Base-by-base conservation (phyloP, 2,797 vertebrate species). In the Melanotaenia nigrans region DNA sequence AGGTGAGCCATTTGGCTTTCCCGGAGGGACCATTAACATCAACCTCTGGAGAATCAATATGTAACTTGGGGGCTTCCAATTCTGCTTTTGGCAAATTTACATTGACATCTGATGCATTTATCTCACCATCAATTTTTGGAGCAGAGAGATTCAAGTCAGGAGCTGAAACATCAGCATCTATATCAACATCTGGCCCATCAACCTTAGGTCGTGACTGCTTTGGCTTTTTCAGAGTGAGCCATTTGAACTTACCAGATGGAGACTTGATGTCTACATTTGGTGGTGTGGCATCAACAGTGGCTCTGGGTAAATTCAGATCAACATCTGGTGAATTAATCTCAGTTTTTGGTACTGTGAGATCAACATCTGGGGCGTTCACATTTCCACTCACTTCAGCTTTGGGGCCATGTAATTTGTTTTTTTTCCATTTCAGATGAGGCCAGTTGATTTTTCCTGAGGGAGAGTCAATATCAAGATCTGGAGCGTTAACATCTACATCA, bases 361-460 rank as follows among this genome's bases (percentile, higher is more conserved):
- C 77, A 18, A 88, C 38, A 45, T 90, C 58, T 55, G 92, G 83
- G 51, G 76, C 36, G 18, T 32, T 79, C 22, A 92, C 14, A 57
- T 89, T 79, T 61, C 80, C 68, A 61, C 84, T 87, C 40, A 86
- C 1, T 30, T 91, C 83, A 55, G 65, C 64, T 75, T 90, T 92
- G 0, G 85, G 77, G 11, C 84, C 56, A 24, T 90, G 61, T 62
- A 89, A 1, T 68, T 90, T 92, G 35, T 84, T 65, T 72, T 81
- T 87, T 77, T 87, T 91, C 84, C 72, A 93, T 47, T 94, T 95
- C 1, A 82, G 49, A 71, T 88, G 83, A 60, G 92, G 88, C 85
- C 85, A 92, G 18, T 89, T 90, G 0, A 92, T 49, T 78, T 89
- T 93, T 18, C 77, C 85, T 40, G 91, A 88, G 20, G 81, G 71